phyloP scores from a whole-genome alignment of 2,888 invertebrate species.

The Ryuthela nishihirai region DNA sequence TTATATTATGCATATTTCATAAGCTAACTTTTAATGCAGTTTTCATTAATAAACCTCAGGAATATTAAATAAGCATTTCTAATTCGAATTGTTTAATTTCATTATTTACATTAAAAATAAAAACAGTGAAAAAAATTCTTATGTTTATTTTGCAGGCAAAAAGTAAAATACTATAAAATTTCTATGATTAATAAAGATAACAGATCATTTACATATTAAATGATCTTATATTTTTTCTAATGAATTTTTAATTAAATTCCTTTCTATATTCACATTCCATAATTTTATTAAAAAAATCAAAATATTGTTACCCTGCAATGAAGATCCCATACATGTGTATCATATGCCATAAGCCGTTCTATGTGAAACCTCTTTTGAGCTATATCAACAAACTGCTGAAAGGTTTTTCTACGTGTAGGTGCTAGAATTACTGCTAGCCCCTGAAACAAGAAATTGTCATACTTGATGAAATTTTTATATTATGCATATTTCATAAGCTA shows the following conservation, averaged over 20 bases:
- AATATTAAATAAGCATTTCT: background rate
- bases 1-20: no score
- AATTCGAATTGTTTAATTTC: background rate
- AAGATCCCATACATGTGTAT: constrained; percentile 64
- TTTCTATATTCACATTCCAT: background rate
- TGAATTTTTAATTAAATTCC: background rate
- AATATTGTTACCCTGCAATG: constrained; percentile 49
- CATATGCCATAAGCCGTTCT: constrained; percentile 62
- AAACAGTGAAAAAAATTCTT: background rate
- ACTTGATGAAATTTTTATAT: no score
- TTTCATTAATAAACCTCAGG: no score
- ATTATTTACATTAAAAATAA: background rate
- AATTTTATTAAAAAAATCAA: background rate
- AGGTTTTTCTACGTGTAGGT: constrained; percentile 67
- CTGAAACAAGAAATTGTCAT: constrained; percentile 41
- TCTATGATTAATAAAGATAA: background rate
- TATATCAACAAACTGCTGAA: constrained; percentile 64
- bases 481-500: no score
- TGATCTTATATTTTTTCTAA: background rate
- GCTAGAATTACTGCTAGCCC: constrained; percentile 72
- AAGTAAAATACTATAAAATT: background rate
- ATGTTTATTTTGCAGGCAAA: background rate
- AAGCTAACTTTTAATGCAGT: no score
- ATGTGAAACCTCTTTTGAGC: constrained; percentile 53
- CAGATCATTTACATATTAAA: background rate